phyloP scores from a whole-genome alignment of 2,113 vertebrate species.

The Ammodytes marinus region DNA sequence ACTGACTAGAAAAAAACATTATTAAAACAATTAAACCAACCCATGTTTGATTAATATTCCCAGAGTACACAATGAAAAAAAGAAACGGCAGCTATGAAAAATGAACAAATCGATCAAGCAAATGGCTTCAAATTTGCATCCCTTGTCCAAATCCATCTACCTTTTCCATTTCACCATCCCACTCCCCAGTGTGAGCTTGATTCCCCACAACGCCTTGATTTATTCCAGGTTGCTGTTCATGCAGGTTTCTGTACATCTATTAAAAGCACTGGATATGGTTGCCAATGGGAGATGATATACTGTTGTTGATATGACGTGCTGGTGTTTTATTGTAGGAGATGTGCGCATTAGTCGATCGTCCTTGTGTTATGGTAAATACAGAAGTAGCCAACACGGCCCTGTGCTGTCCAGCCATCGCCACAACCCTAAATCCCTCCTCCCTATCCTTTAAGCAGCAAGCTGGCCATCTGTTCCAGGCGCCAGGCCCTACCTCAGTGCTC shows the following conservation, averaged over 20 bases:
- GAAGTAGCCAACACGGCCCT: conserved; percentile 31
- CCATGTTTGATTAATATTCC: neutral
- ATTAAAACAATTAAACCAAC: neutral
- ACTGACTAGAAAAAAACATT: too few species aligned
- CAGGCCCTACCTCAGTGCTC: conserved; percentile 55
- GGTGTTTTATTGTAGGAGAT: neutral
- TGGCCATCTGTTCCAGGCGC: conserved; percentile 81
- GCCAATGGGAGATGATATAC: neutral
- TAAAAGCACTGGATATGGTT: neutral
- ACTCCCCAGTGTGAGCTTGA: neutral
- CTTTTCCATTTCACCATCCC: neutral
- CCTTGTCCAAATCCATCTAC: neutral
- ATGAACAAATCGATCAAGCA: neutral
- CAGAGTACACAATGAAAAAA: too few species aligned
- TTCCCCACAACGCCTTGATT: neutral
- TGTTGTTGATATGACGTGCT: neutral
- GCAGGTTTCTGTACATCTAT: neutral
- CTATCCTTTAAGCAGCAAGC: conserved; percentile 79
- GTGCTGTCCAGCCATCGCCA: conserved; percentile 36
- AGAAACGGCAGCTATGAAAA: too few species aligned
- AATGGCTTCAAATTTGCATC: neutral
- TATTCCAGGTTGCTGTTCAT: neutral
- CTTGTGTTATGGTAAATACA: conserved; percentile 60
- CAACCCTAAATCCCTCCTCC: conserved; percentile 69
- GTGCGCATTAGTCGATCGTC: conserved; percentile 56